A percentile compares a stretch with the other conserved stretches of the same genome.
phyloP scores from a whole-genome alignment of 2,797 vertebrate species.

The Lates japonicus region DNA sequence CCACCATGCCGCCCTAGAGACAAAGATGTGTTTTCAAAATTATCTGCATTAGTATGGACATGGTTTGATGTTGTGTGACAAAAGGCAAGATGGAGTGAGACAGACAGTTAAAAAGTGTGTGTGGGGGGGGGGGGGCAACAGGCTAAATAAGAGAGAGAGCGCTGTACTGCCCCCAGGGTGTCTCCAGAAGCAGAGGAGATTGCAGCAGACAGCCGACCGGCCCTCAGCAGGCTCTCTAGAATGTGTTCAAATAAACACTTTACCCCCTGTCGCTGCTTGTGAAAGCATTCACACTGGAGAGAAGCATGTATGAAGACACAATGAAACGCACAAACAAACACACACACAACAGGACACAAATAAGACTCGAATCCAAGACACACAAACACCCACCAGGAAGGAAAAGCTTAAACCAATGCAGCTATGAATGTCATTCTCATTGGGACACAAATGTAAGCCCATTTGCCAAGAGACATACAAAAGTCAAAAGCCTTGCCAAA shows the following conservation, averaged over 20 bases:
- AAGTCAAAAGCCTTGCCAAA: conserved; percentile 46
- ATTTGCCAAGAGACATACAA: conserved; percentile 19
- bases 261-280: conserved; percentile 67
- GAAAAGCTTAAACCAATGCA: not conserved
- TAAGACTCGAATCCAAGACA: conserved; percentile 4
- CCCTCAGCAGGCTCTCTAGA: conserved; percentile 71
- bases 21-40: conserved; percentile 14
- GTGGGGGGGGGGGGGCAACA: conserved; percentile 12
- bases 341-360: too few relatives aligned
- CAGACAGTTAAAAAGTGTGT: conserved; percentile 33
- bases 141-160: conserved; percentile 47
- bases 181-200: conserved; percentile 63
- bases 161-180: conserved; percentile 43
- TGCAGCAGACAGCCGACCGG: conserved; percentile 59
- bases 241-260: conserved; percentile 80
- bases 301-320: conserved; percentile 46
- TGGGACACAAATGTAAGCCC: conserved; percentile 15
- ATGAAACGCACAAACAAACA: conserved; percentile 27
- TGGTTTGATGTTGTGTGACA: conserved; percentile 39
- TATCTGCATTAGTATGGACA: conserved; percentile 22
- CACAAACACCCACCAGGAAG: conserved; percentile 13
- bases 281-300: too few relatives aligned
- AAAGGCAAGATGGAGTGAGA: conserved; percentile 30
- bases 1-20: not conserved
- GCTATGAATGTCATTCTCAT: conserved; percentile 37